A percentile compares a stretch with the other conserved stretches of the same genome.
Evolutionary conservation across 2,888 invertebrate genomes (phyloP).

Genomic region (Acanthopleura granulata): DNA sequence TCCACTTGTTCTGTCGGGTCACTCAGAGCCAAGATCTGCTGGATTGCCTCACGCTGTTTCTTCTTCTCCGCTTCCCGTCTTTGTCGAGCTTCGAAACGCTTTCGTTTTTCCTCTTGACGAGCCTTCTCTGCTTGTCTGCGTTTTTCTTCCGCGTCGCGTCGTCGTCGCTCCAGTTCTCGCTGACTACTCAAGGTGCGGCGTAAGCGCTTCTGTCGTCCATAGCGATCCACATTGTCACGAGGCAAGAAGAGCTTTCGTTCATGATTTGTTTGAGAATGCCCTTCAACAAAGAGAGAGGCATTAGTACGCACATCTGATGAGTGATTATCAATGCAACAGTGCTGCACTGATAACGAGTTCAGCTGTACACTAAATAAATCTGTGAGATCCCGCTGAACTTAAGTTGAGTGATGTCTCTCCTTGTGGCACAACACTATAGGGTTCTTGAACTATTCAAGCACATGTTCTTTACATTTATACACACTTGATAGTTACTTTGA

Average conservation of each 20-base stretch:
- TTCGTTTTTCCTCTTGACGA: neutral
- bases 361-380: too few relatives aligned
- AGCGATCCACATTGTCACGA: neutral
- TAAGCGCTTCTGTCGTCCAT: neutral
- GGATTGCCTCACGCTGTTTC: neutral
- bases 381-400: too few relatives aligned
- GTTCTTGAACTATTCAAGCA: too few relatives aligned
- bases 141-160: conserved; percentile 6
- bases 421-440: too few relatives aligned
- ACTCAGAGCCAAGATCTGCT: neutral
- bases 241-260: neutral
- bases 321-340: too few relatives aligned
- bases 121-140: neutral
- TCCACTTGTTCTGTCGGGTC: conserved; percentile 3
- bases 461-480: too few relatives aligned
- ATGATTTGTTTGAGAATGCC: too few relatives aligned
- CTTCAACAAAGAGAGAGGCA: too few relatives aligned
- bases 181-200: neutral
- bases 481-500: too few relatives aligned
- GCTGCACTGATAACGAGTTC: too few relatives aligned
- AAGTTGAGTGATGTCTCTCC: too few relatives aligned
- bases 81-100: neutral
- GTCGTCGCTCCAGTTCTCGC: neutral
- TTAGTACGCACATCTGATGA: too few relatives aligned
- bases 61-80: neutral